Evolutionary conservation across 2,113 vertebrate genomes (phyloP).

Genomic region (Elephas maximus): DNA sequence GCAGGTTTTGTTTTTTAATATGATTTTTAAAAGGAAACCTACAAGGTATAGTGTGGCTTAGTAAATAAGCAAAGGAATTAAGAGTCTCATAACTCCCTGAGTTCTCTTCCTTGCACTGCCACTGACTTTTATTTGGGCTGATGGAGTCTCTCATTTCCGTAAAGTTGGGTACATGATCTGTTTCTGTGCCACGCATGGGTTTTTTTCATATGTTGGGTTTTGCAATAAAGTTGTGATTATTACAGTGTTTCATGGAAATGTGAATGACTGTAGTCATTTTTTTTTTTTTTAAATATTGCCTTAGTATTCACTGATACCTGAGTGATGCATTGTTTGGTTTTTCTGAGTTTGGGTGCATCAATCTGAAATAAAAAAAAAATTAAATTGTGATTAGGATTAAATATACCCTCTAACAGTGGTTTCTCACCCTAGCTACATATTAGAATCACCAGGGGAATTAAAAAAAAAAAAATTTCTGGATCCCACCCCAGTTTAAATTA

Average conservation of each 20-base stretch:
- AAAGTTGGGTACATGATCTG: not conserved
- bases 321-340: not conserved
- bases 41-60: not conserved
- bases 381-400: not conserved
- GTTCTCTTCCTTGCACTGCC: not conserved
- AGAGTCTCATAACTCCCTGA: not conserved
- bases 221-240: not conserved
- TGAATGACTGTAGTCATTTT: not conserved
- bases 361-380: conserved; percentile 8
- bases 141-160: not conserved
- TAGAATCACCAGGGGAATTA: not conserved
- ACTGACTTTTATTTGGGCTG: not conserved
- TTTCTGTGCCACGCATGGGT: not conserved
- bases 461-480: not conserved
- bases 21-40: conserved; percentile 27
- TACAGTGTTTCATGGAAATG: not conserved
- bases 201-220: not conserved
- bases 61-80: not conserved
- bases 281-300: not conserved
- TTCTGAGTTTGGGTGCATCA: not conserved
- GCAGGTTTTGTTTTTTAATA: not conserved
- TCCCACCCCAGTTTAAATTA: not conserved
- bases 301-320: not conserved
- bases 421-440: not conserved
- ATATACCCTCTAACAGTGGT: not conserved